These are phyloP conservation scores for Corythornis leucogaster DNA, from an alignment of 2,797 vertebrate genomes.

Conservation along the genomic window DNA sequence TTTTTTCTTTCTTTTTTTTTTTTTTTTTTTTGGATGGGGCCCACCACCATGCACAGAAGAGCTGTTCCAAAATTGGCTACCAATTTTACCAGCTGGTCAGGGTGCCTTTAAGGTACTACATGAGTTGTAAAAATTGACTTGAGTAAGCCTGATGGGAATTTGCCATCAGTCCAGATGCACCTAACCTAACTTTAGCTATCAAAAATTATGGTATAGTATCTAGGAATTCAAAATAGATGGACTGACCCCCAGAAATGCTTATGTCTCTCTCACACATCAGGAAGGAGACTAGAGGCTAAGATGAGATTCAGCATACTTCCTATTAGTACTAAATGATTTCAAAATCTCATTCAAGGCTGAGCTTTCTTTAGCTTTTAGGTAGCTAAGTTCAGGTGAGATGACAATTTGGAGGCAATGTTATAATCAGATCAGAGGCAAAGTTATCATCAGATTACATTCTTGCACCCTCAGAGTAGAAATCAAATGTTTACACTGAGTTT, in stretches of 20 bases:
- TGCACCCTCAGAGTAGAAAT: background rate
- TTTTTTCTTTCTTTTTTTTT: background rate
- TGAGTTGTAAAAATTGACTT: background rate
- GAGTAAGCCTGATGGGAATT: background rate
- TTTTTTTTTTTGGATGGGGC: no score
- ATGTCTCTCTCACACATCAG: background rate
- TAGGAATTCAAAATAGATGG: background rate
- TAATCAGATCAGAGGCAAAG: no score
- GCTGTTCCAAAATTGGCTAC: background rate
- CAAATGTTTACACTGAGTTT: background rate
- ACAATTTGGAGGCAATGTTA: background rate
- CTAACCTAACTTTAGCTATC: background rate
- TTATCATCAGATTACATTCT: background rate
- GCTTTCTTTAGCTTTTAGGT: background rate
- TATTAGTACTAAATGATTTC: background rate
- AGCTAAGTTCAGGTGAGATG: background rate
- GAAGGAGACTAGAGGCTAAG: background rate
- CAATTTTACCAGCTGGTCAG: background rate
- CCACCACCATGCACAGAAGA: background rate
- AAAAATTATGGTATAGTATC: background rate
- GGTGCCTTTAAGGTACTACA: background rate
- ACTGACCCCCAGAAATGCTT: background rate
- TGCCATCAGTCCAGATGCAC: accelerated
- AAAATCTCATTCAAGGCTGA: background rate
- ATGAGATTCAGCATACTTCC: background rate